Conservation (phyloP, 2,888 invertebrate genomes). For the Drosophila niveifrons region DNA sequence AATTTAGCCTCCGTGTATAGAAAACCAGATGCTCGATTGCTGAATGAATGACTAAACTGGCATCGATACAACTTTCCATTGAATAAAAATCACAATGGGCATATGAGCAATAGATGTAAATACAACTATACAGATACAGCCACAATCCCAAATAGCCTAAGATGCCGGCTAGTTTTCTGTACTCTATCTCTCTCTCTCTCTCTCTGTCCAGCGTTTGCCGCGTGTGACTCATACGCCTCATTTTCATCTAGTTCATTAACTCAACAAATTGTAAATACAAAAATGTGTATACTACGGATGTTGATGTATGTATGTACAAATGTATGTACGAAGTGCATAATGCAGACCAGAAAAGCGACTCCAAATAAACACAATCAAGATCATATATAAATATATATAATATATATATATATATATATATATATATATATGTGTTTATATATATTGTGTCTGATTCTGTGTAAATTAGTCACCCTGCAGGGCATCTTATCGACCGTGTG, state of each 20-base stretch:
- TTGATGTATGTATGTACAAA: too few species aligned
- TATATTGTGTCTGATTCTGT: neutral
- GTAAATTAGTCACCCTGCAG: slow-evolving; percentile 13
- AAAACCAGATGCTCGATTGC: slow-evolving; percentile 46
- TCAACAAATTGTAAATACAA: slow-evolving; percentile 54
- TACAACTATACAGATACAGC: slow-evolving; percentile 13
- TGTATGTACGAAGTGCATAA: slow-evolving; percentile 5
- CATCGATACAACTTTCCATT: slow-evolving; percentile 41
- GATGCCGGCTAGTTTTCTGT: slow-evolving; percentile 33
- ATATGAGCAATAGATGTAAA: slow-evolving; percentile 4
- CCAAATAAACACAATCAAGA: slow-evolving; percentile 11
- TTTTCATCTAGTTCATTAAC: slow-evolving; percentile 62
- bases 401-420: slow-evolving; percentile 5
- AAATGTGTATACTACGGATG: slow-evolving; percentile 28
- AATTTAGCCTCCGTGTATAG: slow-evolving; percentile 24
- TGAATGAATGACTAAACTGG: slow-evolving; percentile 60
- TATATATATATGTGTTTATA: neutral
- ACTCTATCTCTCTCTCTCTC: slow-evolving; percentile 2
- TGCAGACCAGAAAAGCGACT: slow-evolving; percentile 35
- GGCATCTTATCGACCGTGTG: slow-evolving; percentile 21
- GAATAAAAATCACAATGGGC: slow-evolving; percentile 22
- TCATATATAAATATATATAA: too few species aligned
- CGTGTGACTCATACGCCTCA: slow-evolving; percentile 59
- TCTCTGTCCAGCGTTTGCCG: neutral
- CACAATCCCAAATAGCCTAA: slow-evolving; percentile 16